These are phyloP conservation scores for Sebastes hubbsi DNA, from an alignment of 2,797 vertebrate species.

Conservation along the genomic window DNA sequence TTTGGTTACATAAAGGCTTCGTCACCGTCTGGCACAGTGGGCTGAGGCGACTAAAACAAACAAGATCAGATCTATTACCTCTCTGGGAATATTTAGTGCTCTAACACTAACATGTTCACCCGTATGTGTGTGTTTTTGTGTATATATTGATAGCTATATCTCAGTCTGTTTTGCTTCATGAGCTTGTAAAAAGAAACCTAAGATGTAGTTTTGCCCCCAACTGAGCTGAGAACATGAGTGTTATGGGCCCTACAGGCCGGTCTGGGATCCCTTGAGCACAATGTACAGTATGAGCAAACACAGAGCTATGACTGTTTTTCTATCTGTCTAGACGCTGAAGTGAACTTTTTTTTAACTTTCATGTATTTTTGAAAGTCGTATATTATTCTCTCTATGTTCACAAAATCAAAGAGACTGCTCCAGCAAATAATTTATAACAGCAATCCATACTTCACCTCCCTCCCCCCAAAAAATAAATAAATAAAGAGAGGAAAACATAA, in stretches of 20 bases:
- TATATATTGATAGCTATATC: background rate
- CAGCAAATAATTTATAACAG: background rate
- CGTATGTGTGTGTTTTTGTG: background rate
- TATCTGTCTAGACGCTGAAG: constrained; percentile 18
- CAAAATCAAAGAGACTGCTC: background rate
- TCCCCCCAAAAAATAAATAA: background rate
- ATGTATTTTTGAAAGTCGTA: background rate
- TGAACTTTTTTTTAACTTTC: background rate
- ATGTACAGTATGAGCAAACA: background rate
- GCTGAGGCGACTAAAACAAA: constrained; percentile 23
- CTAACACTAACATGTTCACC: background rate
- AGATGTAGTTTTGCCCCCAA: constrained; percentile 39
- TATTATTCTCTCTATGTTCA: background rate
- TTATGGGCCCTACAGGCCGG: background rate
- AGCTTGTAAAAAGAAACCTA: constrained; percentile 20
- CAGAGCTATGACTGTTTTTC: background rate
- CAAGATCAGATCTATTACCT: background rate
- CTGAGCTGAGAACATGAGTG: background rate
- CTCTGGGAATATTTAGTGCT: background rate
- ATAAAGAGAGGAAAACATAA: background rate
- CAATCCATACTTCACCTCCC: background rate
- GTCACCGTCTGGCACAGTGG: constrained; percentile 32
- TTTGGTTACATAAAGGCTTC: constrained; percentile 67
- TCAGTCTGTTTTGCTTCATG: background rate
- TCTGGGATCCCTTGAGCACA: constrained; percentile 30